phyloP scores from a whole-genome alignment of 2,113 vertebrate genomes.

The Amphiprion percula region DNA sequence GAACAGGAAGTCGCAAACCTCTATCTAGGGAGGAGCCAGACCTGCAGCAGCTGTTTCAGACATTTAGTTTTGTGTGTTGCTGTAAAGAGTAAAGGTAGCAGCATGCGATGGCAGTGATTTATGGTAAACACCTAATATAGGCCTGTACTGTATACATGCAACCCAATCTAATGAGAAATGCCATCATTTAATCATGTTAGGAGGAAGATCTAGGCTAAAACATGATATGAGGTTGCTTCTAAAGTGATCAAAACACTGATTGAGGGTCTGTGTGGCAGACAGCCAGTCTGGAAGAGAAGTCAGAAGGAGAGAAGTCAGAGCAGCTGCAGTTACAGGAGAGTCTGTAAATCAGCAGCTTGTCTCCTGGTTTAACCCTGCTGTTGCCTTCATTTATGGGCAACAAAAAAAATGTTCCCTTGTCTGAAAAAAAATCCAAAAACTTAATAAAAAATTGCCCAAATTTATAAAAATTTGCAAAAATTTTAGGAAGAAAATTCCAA shows the following conservation, averaged over 20 bases:
- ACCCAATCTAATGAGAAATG: background rate
- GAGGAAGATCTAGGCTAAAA: background rate
- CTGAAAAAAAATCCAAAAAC: too few relatives aligned
- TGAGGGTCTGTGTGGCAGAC: background rate
- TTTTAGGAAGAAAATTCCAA: too few relatives aligned
- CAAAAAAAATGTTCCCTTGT: too few relatives aligned
- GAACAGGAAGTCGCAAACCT: constrained; percentile 18
- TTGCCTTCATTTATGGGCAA: too few relatives aligned
- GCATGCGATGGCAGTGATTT: background rate
- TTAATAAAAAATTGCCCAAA: too few relatives aligned
- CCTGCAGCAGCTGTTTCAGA: constrained; percentile 8
- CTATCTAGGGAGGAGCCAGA: background rate
- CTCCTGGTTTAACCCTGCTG: background rate
- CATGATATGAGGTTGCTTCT: background rate
- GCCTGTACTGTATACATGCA: too few relatives aligned
- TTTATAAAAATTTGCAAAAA: too few relatives aligned
- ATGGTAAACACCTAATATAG: too few relatives aligned
- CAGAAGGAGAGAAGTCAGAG: background rate
- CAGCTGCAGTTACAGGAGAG: background rate
- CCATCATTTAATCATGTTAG: background rate
- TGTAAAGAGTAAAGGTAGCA: too few relatives aligned
- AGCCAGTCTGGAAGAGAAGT: background rate
- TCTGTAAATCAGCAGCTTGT: constrained; percentile 8
- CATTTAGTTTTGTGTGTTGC: background rate
- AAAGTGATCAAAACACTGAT: background rate